Percentiles rank a stretch among this genome's conserved stretches.
Evolutionary conservation across 2,797 vertebrate genomes (phyloP).

Genomic region (Phalanger gymnotis): DNA sequence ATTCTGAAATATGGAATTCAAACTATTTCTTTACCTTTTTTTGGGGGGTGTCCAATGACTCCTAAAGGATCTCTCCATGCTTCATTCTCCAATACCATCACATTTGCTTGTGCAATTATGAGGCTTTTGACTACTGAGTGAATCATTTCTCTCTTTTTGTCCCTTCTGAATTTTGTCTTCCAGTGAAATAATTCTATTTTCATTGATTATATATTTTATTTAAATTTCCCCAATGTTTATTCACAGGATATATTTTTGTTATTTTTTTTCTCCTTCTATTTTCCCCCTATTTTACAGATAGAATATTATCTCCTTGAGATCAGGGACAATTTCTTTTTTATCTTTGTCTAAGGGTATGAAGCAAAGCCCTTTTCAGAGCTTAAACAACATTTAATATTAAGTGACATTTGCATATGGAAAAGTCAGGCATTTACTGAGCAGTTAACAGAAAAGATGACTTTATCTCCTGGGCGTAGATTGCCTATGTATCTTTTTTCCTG

Average conservation of each 20-base stretch:
- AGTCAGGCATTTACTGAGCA: background rate
- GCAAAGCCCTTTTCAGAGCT: background rate
- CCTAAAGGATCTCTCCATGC: background rate
- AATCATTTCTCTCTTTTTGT: background rate
- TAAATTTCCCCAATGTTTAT: background rate
- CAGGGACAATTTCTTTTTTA: background rate
- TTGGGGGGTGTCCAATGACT: background rate
- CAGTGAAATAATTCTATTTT: background rate
- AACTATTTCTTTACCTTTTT: background rate
- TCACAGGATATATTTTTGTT: background rate
- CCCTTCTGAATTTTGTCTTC: background rate
- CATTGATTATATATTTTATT: background rate
- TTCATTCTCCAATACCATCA: background rate
- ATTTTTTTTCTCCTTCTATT: background rate
- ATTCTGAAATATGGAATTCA: background rate
- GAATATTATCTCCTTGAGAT: background rate
- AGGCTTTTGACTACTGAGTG: background rate
- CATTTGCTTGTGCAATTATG: background rate
- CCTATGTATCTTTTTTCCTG: background rate
- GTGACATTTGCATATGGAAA: background rate
- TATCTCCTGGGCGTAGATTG: background rate
- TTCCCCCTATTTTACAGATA: background rate
- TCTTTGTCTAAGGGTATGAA: background rate
- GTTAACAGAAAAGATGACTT: background rate
- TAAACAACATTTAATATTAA: background rate